These are phyloP conservation scores for Noctua fimbriata DNA, from an alignment of 2,888 invertebrate genomes.

Conservation along the genomic window DNA sequence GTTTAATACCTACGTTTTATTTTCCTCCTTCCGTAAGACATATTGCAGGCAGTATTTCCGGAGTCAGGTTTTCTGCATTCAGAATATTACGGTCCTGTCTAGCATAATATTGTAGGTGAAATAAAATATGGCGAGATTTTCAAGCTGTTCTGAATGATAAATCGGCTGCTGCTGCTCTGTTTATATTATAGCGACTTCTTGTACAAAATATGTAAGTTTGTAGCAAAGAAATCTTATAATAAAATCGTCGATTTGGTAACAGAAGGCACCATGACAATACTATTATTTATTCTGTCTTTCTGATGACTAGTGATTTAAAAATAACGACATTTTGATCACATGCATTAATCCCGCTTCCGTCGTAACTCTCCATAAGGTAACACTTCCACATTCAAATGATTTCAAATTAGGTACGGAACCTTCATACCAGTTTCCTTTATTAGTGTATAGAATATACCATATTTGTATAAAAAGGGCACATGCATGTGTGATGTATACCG, in stretches of 20 bases:
- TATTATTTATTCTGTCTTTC: not conserved
- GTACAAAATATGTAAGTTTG: not conserved
- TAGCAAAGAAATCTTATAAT: not conserved
- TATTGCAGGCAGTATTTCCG: conserved; percentile 29
- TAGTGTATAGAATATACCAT: no score
- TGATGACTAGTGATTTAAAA: conserved; percentile 41
- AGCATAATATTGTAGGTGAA: conserved; percentile 35
- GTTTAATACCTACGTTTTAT: conserved; percentile 31
- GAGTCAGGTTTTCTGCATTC: conserved; percentile 27
- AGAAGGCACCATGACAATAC: not conserved
- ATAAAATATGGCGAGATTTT: conserved; percentile 23
- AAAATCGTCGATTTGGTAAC: not conserved
- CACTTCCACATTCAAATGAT: conserved; percentile 15
- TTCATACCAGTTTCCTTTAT: conserved; percentile 13
- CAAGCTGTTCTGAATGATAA: conserved; percentile 19
- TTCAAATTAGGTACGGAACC: conserved; percentile 56
- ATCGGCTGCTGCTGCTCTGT: not conserved
- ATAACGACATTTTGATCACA: conserved; percentile 46
- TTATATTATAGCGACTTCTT: not conserved
- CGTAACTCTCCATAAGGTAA: conserved; percentile 11
- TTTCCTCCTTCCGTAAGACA: conserved; percentile 12
- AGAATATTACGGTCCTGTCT: conserved; percentile 30
- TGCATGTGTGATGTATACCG: conserved; percentile 32
- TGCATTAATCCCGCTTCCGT: conserved; percentile 15
- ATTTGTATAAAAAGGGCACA: conserved; percentile 30